Evolutionary conservation across 2,888 invertebrate genomes (phyloP), one percentile per base, ranked within the genome.

Genomic region (Pandemis cinnamomeana): DNA sequence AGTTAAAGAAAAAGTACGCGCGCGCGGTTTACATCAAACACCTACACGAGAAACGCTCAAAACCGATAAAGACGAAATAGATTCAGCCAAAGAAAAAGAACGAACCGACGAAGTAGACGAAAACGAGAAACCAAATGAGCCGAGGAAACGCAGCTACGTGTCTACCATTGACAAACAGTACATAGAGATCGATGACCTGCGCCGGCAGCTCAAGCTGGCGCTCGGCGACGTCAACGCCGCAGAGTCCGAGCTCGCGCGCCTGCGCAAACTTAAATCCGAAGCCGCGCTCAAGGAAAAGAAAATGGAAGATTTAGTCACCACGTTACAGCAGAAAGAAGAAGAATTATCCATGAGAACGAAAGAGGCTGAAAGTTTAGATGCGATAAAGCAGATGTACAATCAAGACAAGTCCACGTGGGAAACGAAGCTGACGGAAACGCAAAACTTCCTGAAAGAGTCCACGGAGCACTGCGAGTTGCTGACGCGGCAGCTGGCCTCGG

Each of bases 301-400:
- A 85, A 96, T 97, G 92, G 97, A 97, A 79, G 97, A 98, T 80
- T 90, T 98, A 77, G 95, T 98, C 60, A 95, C 95, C 61, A 95
- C 96, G n/a, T 91, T 98, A 74, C 96, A 98, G 84, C 95, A 96
- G 82, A 97, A 96, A 76, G 97, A 98, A 85, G 96, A 96, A 79
- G 97, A 97, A 88, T 88, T 97, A 71, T 96, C 95, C 76, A 93
- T 96, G 78, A 95, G 96, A 84, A 95, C 96, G 46, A 95, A 96
- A 83, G 97, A 97, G 87, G 94, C 96, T 71, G 96, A 97, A 84
- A 96, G 95, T 78, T 86, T 95, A 76, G 95, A 95, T 78, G 91
- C 95, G 51, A 92, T 96, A 76, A 95, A 95, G 82, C 95, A 95
- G 79, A 87, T 95, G 79, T 96, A 95, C 77, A 95, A 89, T 78